phyloP scores from a whole-genome alignment of 2,113 vertebrate genomes.

The Ginglymostoma cirratum region DNA sequence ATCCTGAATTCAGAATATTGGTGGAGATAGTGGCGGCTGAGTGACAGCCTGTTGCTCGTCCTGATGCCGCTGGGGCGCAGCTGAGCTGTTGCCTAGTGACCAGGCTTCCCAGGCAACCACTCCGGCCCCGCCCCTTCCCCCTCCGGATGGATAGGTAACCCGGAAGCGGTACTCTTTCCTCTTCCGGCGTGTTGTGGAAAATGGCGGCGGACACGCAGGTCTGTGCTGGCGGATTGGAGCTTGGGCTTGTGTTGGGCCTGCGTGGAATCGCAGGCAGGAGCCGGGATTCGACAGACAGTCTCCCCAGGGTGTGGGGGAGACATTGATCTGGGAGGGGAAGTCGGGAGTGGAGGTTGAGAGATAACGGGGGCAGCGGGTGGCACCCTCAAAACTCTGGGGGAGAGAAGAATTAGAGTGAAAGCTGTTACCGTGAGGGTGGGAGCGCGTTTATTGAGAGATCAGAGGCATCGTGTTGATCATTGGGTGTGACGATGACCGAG shows the following conservation, averaged over 20 bases:
- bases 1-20: no score
- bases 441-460: not conserved
- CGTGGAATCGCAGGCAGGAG: not conserved
- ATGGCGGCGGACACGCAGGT: slow-evolving; percentile 98
- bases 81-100: not conserved
- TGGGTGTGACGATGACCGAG: not conserved
- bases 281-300: not conserved
- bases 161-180: slow-evolving; percentile 52
- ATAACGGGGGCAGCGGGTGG: not conserved
- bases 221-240: slow-evolving; percentile 50
- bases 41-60: not conserved
- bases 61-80: not conserved
- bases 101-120: not conserved
- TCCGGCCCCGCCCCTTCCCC: not conserved
- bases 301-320: not conserved
- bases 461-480: not conserved
- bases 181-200: slow-evolving; percentile 74
- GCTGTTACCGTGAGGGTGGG: not conserved
- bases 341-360: not conserved
- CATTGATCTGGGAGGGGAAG: not conserved
- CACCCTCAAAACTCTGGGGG: not conserved
- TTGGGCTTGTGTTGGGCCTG: not conserved
- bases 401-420: not conserved
- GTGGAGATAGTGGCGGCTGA: no score
- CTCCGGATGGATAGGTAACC: slow-evolving; percentile 39